Evolutionary conservation across 2,888 invertebrate species (phyloP).

Genomic region (Heteromurus nitidus): DNA sequence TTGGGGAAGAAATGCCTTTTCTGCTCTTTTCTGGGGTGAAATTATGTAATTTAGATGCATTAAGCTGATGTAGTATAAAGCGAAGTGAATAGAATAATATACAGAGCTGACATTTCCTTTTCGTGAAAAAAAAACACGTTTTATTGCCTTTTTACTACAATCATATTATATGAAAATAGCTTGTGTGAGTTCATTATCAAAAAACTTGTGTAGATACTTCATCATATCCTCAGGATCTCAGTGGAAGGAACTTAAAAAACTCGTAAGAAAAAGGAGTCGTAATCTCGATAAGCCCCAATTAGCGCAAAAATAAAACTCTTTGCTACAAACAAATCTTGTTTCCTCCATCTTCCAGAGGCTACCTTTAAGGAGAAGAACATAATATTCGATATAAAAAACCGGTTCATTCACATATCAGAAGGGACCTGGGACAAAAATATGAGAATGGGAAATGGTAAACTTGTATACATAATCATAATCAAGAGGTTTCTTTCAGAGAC

Average conservation of each 20-base stretch:
- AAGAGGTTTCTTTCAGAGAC: too few relatives aligned
- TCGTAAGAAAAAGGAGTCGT: too few relatives aligned
- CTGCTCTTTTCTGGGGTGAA: slow-evolving; percentile 37
- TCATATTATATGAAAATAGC: background rate
- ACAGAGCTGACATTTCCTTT: slow-evolving; percentile 58
- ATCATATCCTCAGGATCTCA: too few relatives aligned
- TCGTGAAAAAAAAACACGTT: too few relatives aligned
- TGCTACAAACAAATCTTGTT: too few relatives aligned
- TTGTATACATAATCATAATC: too few relatives aligned
- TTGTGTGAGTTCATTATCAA: background rate
- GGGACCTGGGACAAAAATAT: too few relatives aligned
- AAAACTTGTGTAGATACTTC: slow-evolving; percentile 32
- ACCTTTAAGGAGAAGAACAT: background rate
- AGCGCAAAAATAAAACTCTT: slow-evolving; percentile 53
- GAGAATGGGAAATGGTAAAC: too few relatives aligned
- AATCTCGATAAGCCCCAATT: slow-evolving; percentile 67
- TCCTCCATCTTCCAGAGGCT: slow-evolving; percentile 35
- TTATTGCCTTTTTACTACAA: background rate
- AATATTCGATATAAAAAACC: slow-evolving; percentile 46
- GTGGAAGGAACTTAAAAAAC: too few relatives aligned
- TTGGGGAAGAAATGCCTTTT: background rate
- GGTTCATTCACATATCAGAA: slow-evolving; percentile 43
- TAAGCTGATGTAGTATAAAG: too few relatives aligned
- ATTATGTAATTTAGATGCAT: slow-evolving; percentile 60
- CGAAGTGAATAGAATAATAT: slow-evolving; percentile 7